Evolutionary conservation across 1,140 invertebrate genomes (phyloP), one percentile per base, ranked within the genome.

Genomic region (Trachelipus rathkii): DNA sequence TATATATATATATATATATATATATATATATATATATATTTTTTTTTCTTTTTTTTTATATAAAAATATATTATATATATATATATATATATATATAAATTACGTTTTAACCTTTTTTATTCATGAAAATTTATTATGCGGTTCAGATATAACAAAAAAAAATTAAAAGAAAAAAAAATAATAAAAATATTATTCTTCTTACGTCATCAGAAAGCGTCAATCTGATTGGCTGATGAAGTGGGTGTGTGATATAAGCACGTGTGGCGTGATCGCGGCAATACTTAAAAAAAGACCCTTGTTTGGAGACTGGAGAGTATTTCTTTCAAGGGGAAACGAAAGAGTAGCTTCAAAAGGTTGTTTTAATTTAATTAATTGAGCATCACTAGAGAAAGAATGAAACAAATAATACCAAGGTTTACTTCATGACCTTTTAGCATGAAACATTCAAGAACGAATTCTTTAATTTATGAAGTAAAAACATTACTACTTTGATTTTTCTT

Each of bases 11-110:
- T 60, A 19, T 60, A 60, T 60, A 60, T 60, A 60, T 33, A 60
- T 60, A 60, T 60, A 60, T 60, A 60, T 60, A 60, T 60, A 60
- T 60, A 60, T 60, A 60, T 60, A 60, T 60, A 60, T 60, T n/a
- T n/a, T n/a, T n/a, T n/a, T n/a, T n/a, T n/a, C n/a, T n/a, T n/a
- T n/a, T n/a, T n/a, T n/a, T n/a, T n/a, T n/a, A 60, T 60, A 19
- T 60, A 60, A 4, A 60, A 4, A 60, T 60, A 60, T 60, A 60
- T 60, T 60, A 60, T 60, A 60, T 60, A 19, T 60, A 60, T 60
- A 60, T 60, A 60, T 60, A 60, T 60, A 60, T 60, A 60, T 60
- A 60, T 60, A 60, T 60, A 3, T 4, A 60, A 60, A 60, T 13
- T 15, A 60, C 11, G 50, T 60, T 60, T 60, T 60, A 19, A 15